Evolutionary conservation across 2,888 invertebrate species (phyloP), one percentile per base, ranked within the genome.

Genomic region (Cyaniris semiargus): DNA sequence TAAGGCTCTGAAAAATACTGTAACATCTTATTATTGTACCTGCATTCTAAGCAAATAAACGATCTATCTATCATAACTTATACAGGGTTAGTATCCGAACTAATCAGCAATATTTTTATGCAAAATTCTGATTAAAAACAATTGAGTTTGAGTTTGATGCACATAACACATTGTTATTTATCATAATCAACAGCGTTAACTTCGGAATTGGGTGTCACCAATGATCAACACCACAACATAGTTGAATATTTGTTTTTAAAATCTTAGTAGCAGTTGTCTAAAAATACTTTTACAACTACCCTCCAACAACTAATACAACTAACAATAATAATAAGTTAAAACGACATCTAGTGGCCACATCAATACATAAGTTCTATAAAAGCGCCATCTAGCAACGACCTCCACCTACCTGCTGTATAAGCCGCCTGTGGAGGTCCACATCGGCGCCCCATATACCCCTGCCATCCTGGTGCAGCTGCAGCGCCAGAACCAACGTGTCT

Each of bases 401-500:
- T 53, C 53, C 76, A 74, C 79, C 85, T 90, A 96, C 96, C 95
- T 96, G 96, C 84, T 96, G 95, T 79, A 97, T 96, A 31, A 97
- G 94, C 79, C 97, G 93, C 78, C 96, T 94, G 84, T 97, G 96
- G 76, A 97, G 93, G 84, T 96, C 96, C 10, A 96, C 95, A 86
- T 97, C 97, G 3, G 95, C 94, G 66, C 95, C 95, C 77, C 95
- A 90, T 82, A 96, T 95, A 81, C 93, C 92, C 81, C 93, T 95
- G 23, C 93, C 91, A 79, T 95, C 96, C 79, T 95, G 94, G 82
- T 97, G 97, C 84, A 97, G 93, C 85, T 96, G 95, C 81, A 97
- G 90, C 72, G 97, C 97, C 89, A 97, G 97, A 76, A 96, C 91
- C 78, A 97, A 89, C 4, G 97, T 97, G 86, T 97, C 97, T 86